These are phyloP conservation scores for Apogon hyalosoma DNA, from an alignment of 2,797 vertebrate species.

Conservation along the genomic window DNA sequence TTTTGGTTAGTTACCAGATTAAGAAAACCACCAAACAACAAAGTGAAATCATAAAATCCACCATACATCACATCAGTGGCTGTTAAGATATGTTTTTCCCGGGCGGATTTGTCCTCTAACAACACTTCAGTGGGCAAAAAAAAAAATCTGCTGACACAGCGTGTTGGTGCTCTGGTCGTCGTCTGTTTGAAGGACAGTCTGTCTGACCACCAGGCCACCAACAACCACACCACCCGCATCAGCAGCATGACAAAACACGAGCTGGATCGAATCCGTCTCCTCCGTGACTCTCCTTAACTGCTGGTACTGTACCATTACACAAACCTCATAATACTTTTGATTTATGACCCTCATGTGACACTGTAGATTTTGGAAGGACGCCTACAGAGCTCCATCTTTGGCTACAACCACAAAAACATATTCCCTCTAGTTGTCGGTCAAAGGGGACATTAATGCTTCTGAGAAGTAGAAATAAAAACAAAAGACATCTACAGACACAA, in stretches of 20 bases:
- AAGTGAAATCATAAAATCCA: background rate
- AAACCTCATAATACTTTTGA: conserved; percentile 78
- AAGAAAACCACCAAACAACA: background rate
- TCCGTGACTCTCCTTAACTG: conserved; percentile 43
- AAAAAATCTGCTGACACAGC: conserved; percentile 52
- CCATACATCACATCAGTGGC: background rate
- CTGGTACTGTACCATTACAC: conserved; percentile 62
- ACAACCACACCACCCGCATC: conserved; percentile 65
- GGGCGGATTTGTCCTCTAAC: conserved; percentile 24
- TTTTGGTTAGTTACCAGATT: background rate
- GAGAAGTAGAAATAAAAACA: conserved; percentile 32
- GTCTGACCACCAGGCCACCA: conserved; percentile 69
- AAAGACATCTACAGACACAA: conserved; percentile 16
- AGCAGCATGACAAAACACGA: conserved; percentile 59
- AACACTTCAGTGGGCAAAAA: conserved; percentile 27
- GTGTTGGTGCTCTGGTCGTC: conserved; percentile 9
- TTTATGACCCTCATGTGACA: conserved; percentile 78
- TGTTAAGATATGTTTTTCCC: background rate
- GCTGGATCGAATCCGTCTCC: conserved; percentile 47
- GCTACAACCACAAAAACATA: conserved; percentile 59
- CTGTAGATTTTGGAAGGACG: conserved; percentile 63
- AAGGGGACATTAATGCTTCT: conserved; percentile 23
- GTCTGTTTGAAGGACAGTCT: conserved; percentile 50
- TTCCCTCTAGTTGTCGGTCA: conserved; percentile 46
- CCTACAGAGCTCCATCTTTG: conserved; percentile 48